Percentiles rank a stretch among this genome's conserved stretches.
These are phyloP conservation scores for Gymnobelideus leadbeateri DNA, from an alignment of 2,113 vertebrate genomes.

Conservation along the genomic window DNA sequence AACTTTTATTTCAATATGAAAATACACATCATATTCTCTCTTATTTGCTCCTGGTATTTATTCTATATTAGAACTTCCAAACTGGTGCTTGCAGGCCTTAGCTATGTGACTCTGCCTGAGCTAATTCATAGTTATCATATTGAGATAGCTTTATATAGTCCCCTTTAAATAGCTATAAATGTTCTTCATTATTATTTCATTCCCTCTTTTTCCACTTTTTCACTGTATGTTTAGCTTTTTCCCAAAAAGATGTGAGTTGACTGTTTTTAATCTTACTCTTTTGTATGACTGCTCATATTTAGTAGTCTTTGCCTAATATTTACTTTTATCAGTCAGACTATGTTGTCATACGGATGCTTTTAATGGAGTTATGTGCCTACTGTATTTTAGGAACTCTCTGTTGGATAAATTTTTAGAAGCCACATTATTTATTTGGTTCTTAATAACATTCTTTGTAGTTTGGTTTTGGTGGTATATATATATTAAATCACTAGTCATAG, in stretches of 20 bases:
- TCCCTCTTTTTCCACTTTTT: neutral
- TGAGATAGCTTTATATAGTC: neutral
- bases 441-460: neutral
- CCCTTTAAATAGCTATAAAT: neutral
- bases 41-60: neutral
- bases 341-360: neutral
- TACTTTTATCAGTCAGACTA: neutral
- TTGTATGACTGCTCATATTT: neutral
- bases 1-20: constrained; percentile 23
- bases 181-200: neutral
- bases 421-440: neutral
- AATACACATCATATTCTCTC: constrained; percentile 20
- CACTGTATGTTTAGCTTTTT: neutral
- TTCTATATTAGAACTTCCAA: neutral
- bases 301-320: neutral
- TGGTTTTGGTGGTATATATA: neutral
- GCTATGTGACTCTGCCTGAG: neutral
- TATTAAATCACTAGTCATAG: neutral
- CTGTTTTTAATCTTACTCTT: neutral
- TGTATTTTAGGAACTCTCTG: neutral
- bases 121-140: neutral
- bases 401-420: neutral
- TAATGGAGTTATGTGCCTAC: neutral
- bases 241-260: neutral
- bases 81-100: neutral